phyloP scores from a whole-genome alignment of 2,888 invertebrate genomes.

The Pollenia amentaria region DNA sequence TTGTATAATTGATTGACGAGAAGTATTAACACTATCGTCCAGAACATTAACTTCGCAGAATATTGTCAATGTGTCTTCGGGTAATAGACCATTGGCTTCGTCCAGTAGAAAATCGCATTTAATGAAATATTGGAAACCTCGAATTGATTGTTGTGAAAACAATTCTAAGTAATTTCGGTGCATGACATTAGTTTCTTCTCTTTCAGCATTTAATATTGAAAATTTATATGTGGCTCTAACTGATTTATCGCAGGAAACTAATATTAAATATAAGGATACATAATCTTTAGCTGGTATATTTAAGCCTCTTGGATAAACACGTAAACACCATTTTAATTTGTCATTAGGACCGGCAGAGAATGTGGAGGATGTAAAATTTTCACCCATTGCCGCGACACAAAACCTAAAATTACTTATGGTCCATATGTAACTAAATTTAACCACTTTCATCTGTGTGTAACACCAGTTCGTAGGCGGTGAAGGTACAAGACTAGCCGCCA shows the following conservation, averaged over 20 bases:
- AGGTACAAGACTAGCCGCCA: too few species aligned
- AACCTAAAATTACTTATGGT: conserved; percentile 99
- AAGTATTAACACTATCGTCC: too few species aligned
- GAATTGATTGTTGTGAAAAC: conserved; percentile 99
- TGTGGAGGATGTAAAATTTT: conserved; percentile 99
- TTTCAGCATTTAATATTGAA: conserved; percentile 99
- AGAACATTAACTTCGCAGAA: too few species aligned
- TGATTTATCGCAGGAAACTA: conserved; percentile 99
- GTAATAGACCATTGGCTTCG: conserved; percentile 98
- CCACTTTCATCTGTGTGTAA: too few species aligned
- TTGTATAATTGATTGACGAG: too few species aligned
- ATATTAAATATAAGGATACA: conserved; percentile 98
- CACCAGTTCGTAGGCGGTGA: too few species aligned
- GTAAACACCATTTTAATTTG: conserved; percentile 99
- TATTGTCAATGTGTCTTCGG: conserved; percentile 99
- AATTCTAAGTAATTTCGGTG: conserved; percentile 89
- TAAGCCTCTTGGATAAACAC: conserved; percentile 99
- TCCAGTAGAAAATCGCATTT: conserved; percentile 99
- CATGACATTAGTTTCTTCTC: conserved; percentile 99
- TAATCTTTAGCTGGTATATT: conserved; percentile 99
- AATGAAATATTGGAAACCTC: conserved; percentile 99
- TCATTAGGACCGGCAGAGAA: conserved; percentile 99
- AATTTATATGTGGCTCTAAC: conserved; percentile 99
- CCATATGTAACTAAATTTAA: conserved; percentile 99
- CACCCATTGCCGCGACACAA: conserved; percentile 99